Percentiles rank a stretch among this genome's conserved stretches.
phyloP scores from a whole-genome alignment of 2,113 vertebrate species.

The Tautogolabrus adspersus region DNA sequence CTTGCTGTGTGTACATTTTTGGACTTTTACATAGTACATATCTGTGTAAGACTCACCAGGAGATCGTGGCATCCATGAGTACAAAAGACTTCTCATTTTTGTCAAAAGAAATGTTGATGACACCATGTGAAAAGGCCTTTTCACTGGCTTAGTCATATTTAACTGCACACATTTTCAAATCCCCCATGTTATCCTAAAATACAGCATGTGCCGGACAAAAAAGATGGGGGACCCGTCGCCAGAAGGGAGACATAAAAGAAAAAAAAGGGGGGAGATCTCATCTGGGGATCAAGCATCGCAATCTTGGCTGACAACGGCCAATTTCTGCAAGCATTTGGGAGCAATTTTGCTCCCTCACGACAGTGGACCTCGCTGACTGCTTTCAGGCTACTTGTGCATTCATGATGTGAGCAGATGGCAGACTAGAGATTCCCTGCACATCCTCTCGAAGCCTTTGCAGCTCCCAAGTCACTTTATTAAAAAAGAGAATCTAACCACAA shows the following conservation, averaged over 20 bases:
- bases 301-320: conserved; percentile 48
- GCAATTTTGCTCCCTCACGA: conserved; percentile 64
- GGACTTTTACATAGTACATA: conserved; percentile 6
- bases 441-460: conserved; percentile 48
- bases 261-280: conserved; percentile 26
- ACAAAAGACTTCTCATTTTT: background rate
- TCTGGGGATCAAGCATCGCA: conserved; percentile 49
- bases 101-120: conserved; percentile 23
- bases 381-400: conserved; percentile 71
- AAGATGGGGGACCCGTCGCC: conserved; percentile 1
- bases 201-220: conserved; percentile 13
- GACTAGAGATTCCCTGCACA: conserved; percentile 57
- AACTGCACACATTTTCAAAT: conserved; percentile 21
- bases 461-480: conserved; percentile 65
- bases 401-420: conserved; percentile 70
- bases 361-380: conserved; percentile 40
- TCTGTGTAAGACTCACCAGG: conserved; percentile 10
- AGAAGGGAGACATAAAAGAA: conserved; percentile 21
- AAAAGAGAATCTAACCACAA: conserved; percentile 44
- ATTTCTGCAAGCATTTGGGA: conserved; percentile 73
- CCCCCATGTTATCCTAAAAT: conserved; percentile 10
- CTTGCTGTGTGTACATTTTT: conserved; percentile 12
- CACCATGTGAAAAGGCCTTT: conserved; percentile 7
- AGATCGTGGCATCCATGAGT: background rate
- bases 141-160: conserved; percentile 31